phyloP scores from a whole-genome alignment of 2,113 vertebrate genomes.

The Oenanthe melanoleuca region DNA sequence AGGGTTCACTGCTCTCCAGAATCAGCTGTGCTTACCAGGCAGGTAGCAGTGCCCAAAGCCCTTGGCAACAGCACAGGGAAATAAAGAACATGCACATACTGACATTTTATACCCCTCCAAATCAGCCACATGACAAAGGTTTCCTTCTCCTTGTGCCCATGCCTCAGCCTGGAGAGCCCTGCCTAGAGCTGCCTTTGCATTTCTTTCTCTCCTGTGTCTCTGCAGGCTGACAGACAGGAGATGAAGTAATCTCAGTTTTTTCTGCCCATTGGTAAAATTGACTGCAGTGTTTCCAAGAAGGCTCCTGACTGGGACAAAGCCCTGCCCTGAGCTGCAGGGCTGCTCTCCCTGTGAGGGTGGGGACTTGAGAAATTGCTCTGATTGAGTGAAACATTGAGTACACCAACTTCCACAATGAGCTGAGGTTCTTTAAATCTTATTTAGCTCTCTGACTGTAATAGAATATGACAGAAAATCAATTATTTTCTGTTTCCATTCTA shows the following conservation, averaged over 20 bases:
- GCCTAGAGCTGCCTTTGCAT: neutral
- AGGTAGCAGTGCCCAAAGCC: neutral
- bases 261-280: neutral
- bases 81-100: neutral
- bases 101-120: neutral
- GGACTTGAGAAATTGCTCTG: neutral
- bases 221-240: neutral
- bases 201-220: neutral
- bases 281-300: neutral
- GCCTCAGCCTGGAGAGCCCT: neutral
- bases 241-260: neutral
- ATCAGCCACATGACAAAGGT: neutral
- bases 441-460: constrained; percentile 24
- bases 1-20: neutral
- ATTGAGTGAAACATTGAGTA: neutral
- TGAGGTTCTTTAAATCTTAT: neutral
- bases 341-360: neutral
- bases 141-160: neutral
- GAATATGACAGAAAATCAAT: constrained; percentile 60
- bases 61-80: neutral
- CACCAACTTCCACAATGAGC: neutral
- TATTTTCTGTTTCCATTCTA: constrained; percentile 31
- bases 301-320: neutral
- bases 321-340: neutral
- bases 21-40: neutral